These are phyloP conservation scores for Ailurus styani DNA, from an alignment of 2,113 vertebrate genomes.

Conservation along the genomic window DNA sequence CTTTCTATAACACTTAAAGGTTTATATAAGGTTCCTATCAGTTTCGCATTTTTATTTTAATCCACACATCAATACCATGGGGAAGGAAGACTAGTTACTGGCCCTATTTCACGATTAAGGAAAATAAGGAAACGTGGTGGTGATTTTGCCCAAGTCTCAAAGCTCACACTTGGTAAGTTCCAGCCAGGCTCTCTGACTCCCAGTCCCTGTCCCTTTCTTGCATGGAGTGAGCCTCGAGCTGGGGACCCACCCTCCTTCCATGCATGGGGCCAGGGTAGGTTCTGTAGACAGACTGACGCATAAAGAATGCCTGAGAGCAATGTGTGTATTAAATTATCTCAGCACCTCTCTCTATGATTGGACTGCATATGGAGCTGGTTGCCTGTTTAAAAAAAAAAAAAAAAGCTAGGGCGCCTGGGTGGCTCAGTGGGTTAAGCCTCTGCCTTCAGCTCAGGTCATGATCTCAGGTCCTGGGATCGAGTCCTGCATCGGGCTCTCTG, in stretches of 20 bases:
- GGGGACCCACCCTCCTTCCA: fast-evolving
- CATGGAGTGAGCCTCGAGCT: fast-evolving
- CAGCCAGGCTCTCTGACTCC: background rate
- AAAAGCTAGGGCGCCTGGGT: no score
- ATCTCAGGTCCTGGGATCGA: no score
- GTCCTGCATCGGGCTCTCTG: no score
- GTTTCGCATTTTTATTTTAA: background rate
- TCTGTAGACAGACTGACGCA: background rate
- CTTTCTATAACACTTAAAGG: background rate
- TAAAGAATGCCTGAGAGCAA: background rate
- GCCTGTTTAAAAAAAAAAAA: no score
- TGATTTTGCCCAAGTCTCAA: no score
- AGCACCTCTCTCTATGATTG: background rate
- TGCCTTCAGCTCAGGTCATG: no score
- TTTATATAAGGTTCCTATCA: background rate
- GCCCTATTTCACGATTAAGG: background rate
- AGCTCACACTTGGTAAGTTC: background rate
- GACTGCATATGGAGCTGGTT: background rate
- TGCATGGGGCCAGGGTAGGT: background rate
- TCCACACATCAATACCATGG: background rate
- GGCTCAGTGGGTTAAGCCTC: no score
- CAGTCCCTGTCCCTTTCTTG: background rate
- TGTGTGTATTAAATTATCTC: background rate
- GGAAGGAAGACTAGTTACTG: background rate
- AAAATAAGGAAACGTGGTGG: background rate